Conservation (phyloP, 2,113 vertebrate species). For the Dascyllus trimaculatus region DNA sequence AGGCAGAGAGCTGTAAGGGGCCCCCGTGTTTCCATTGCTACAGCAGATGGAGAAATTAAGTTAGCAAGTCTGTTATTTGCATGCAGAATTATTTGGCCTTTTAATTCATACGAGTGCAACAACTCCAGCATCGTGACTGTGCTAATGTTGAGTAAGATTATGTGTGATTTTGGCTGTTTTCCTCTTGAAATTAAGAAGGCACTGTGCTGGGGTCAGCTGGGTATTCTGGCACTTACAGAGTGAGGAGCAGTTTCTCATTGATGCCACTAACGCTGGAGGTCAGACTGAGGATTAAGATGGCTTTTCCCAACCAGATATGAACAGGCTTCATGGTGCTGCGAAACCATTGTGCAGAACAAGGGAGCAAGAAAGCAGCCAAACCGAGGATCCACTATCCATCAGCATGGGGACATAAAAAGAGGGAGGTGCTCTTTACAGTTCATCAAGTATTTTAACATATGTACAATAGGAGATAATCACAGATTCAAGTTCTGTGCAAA, state of each 20-base stretch:
- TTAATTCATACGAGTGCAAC: neutral
- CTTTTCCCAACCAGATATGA: slow-evolving; percentile 44
- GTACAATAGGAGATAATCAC: neutral
- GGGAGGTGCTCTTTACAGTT: too few relatives aligned
- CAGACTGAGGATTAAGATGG: slow-evolving; percentile 36
- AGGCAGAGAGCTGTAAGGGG: slow-evolving; percentile 18
- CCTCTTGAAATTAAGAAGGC: too few relatives aligned
- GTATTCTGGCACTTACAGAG: slow-evolving; percentile 23
- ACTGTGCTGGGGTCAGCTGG: too few relatives aligned
- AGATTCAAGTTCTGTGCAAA: neutral
- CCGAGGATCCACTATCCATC: slow-evolving; percentile 34
- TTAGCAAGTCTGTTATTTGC: neutral
- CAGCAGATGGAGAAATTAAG: neutral
- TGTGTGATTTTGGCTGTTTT: too few relatives aligned
- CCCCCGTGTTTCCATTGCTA: neutral
- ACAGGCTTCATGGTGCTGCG: slow-evolving; percentile 19
- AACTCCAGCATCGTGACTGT: too few relatives aligned
- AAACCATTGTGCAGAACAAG: slow-evolving; percentile 23
- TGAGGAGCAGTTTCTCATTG: slow-evolving; percentile 39
- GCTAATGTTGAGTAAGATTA: too few relatives aligned
- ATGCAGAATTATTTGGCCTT: neutral
- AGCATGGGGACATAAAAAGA: neutral
- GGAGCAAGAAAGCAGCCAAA: slow-evolving; percentile 40
- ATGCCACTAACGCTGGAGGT: slow-evolving; percentile 50
- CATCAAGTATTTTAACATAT: too few relatives aligned